Base-by-base conservation (phyloP, 2,888 invertebrate species). In the Oegoconia quadripuncta region DNA sequence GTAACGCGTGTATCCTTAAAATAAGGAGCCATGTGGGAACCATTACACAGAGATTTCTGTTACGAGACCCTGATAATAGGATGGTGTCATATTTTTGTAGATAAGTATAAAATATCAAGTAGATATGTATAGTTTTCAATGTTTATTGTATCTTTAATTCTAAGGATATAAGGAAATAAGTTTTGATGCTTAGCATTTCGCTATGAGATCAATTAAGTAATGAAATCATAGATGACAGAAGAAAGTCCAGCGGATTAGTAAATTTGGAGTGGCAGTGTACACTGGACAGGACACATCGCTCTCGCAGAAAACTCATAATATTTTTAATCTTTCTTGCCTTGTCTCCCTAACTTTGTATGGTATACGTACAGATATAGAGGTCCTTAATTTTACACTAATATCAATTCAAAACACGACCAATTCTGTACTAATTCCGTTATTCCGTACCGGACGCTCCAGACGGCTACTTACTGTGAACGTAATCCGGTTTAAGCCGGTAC, bases 1-100 rank as follows among this genome's bases (percentile, higher is more conserved):
- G 68, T 76, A 83, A 80, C 72, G 74, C 71, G 63, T 74, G 79
- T 79, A 74, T 74, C 68, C 74, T 77, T 74, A 70, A 72, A 71
- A 70, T 74, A 76, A 78, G 65, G 66, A 65, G 60, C 64, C 76
- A 51, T 74, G 59, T 61, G 82, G 81, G 84, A 75, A 66, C 71
- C 73, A 80, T 82, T 79, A 74, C 53, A 66, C 46, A 55, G 64
- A 74, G 76, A 77, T 79, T 78, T 74, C 69, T 69, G 67, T 65
- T 56, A 64, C 65, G 53, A 67, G 67, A 66, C 70, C 56, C 62
- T 58, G 44, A 57, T 49, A 52, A n/a, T 69, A 63, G 64, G 68
- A 35, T 35, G 15, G 34, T 11, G 32, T 34, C 34, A 41, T 41
- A 37, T 13, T 27, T 13, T 14, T 27, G 23, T 3, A n/a, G 23